phyloP scores from a whole-genome alignment of 2,888 invertebrate genomes.

The Dendrolimus houi region DNA sequence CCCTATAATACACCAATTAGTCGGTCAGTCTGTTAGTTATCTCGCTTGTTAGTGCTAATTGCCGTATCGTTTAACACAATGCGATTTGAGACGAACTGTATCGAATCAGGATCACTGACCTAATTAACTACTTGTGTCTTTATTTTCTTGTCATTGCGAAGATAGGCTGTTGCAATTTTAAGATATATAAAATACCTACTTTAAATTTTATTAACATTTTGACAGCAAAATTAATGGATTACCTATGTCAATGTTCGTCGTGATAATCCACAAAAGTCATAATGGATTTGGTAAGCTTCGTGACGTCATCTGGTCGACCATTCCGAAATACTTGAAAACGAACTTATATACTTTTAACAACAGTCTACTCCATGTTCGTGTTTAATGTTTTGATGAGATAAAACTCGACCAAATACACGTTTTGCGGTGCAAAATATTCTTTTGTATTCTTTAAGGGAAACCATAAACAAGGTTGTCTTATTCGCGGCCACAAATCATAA shows the following conservation, averaged over 20 bases:
- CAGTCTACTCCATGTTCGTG: no score
- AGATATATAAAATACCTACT: no score
- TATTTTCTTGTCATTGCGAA: not conserved
- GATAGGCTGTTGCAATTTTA: not conserved
- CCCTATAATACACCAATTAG: constrained; percentile 19
- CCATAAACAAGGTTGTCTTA: constrained; percentile 58
- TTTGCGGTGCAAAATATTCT: constrained; percentile 25
- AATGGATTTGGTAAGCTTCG: no score
- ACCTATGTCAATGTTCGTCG: no score
- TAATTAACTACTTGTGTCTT: not conserved
- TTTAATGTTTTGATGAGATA: no score
- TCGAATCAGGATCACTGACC: constrained; percentile 3
- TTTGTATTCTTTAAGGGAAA: constrained; percentile 42
- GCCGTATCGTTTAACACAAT: constrained; percentile 19
- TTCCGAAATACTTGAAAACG: not conserved
- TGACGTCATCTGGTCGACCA: not conserved
- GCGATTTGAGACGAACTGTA: constrained; percentile 8
- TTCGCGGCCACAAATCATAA: constrained; percentile 59
- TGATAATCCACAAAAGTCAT: no score
- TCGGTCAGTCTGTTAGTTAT: constrained; percentile 7
- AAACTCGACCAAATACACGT: not conserved
- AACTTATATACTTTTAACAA: no score
- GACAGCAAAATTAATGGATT: no score
- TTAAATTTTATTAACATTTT: not conserved
- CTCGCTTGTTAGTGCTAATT: constrained; percentile 19